These are phyloP conservation scores for Polymixis lichenea DNA, from an alignment of 2,888 invertebrate genomes.

Conservation along the genomic window DNA sequence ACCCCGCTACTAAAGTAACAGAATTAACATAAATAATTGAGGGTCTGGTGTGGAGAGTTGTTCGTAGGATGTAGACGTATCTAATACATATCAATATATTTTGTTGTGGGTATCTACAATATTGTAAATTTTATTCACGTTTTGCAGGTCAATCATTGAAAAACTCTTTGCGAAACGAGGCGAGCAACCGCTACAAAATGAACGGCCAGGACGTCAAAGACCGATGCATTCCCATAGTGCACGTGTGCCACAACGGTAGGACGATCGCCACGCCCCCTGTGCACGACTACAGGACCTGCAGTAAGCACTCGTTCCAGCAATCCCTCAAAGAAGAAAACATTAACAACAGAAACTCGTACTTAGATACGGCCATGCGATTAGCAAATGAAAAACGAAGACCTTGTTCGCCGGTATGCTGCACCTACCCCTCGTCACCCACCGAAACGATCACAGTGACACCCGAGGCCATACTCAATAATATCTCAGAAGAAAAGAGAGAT, in stretches of 20 bases:
- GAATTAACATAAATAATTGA: neutral
- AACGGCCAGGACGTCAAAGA: conserved; percentile 56
- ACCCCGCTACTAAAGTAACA: too few relatives aligned
- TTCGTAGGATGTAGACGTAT: neutral
- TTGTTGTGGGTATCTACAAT: neutral
- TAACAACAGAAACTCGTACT: conserved; percentile 37
- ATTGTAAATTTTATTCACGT: neutral
- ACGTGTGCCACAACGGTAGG: conserved; percentile 63
- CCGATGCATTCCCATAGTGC: conserved; percentile 52
- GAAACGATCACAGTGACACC: conserved; percentile 48
- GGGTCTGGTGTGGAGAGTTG: neutral
- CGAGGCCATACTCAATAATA: conserved; percentile 63
- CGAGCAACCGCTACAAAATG: conserved; percentile 54
- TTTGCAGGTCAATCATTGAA: conserved; percentile 68
- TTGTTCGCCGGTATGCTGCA: conserved; percentile 50
- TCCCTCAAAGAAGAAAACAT: conserved; percentile 36
- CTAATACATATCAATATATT: neutral
- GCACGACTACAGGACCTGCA: conserved; percentile 41
- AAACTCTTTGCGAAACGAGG: conserved; percentile 77
- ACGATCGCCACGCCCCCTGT: conserved; percentile 43
- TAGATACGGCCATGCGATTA: conserved; percentile 25
- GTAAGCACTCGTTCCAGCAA: conserved; percentile 34
- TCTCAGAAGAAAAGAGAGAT: conserved; percentile 80
- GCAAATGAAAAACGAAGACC: conserved; percentile 38
- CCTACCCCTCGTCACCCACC: conserved; percentile 52